phyloP scores from a whole-genome alignment of 2,888 invertebrate genomes.

The Bombylius discolor region DNA sequence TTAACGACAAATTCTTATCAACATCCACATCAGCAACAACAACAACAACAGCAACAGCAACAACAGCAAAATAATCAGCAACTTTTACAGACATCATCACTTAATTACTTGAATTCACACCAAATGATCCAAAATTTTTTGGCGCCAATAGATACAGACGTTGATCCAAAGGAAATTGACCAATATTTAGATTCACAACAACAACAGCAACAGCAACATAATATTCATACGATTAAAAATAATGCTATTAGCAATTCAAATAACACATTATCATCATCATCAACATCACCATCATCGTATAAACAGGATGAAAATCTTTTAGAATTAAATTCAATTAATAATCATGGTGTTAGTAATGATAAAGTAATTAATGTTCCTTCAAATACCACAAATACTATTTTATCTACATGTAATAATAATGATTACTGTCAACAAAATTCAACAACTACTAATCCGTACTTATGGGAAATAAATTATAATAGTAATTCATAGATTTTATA shows the following conservation, averaged over 20 bases:
- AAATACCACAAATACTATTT: no score
- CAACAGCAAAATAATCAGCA: constrained; percentile 4
- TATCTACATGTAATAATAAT: no score
- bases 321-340: not conserved
- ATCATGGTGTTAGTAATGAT: no score
- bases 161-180: constrained; percentile 36
- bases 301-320: not conserved
- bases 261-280: constrained; percentile 3
- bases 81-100: constrained; percentile 24
- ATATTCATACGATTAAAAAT: not conserved
- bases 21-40: constrained; percentile 5
- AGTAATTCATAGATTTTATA: no score
- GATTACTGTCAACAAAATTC: no score
- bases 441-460: no score
- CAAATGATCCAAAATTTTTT: constrained; percentile 8
- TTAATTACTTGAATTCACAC: constrained; percentile 29
- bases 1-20: not conserved
- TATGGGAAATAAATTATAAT: no score
- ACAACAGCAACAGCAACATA: constrained; percentile 10
- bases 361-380: no score
- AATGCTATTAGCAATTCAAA: not conserved
- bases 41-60: constrained; percentile 9
- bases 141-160: constrained; percentile 20
- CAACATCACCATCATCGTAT: constrained; percentile 5
- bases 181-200: constrained; percentile 32